Evolutionary conservation across 1,140 invertebrate species (phyloP), one percentile per base, ranked within the genome.

Genomic region (Eriocheir sinensis): DNA sequence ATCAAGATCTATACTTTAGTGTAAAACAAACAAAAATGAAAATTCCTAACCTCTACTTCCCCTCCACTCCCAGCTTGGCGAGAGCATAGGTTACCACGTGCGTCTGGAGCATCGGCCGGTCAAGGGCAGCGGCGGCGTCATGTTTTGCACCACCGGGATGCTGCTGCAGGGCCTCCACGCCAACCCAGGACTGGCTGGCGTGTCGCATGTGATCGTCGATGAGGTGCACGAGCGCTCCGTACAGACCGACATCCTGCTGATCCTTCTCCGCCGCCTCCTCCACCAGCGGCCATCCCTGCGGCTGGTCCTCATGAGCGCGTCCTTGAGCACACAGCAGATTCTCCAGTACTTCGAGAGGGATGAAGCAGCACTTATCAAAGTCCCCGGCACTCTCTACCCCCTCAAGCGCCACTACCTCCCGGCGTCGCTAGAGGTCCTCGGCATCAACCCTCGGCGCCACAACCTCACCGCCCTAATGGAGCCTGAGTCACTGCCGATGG

Each of bases 61-160:
- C 15, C 44, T 48, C 79, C 34, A 36, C 89, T 89, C 72, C 32
- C 48, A 96, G 93, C 97, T 99, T 94, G 99, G 99, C 0, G 97
- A 98, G 89, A 98, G 98, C 94, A 98, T 99, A 96, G 99, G 99
- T 9, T 99, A 99, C 97, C 98, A 99, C 96, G 97, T 98, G 94
- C 96, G 97, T 93, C 96, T 90, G 48, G 80, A 95, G 36, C 44
- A 92, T 32, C 44, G 91, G 81, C 93, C 38, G n/a, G 60, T 93
- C 0, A 30, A 53, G 4, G 89, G 48, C 81, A 48, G 92, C 27
- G 95, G 86, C 40, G 94, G 89, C 44, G 32, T 98, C 1, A 98
- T 97, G 32, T 99, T 99, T 97, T 99, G 99, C 96, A 99, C 99
- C 0, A 99, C 98, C 27, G 99, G 99, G 94, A 99, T 99, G 93